Evolutionary conservation across 2,888 invertebrate species (phyloP), one percentile per base, ranked within the genome.

Genomic region (Cenopis cana): DNA sequence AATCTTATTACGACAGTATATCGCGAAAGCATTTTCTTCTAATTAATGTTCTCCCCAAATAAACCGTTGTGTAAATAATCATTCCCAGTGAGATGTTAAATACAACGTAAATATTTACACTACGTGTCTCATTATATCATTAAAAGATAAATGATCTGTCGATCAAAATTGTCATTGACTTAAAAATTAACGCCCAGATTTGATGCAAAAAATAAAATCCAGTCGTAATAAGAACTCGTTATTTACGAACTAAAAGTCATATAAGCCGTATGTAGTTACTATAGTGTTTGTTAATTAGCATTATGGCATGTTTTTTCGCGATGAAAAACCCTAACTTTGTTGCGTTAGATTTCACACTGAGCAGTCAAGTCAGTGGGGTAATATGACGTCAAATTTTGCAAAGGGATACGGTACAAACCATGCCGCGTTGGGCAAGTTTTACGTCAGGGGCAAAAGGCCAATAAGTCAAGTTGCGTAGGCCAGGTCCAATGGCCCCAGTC

Each of bases 401-500:
- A 57, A 71, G 50, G 52, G 57, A 11, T 33, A 24, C 41, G 38
- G 41, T 29, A 41, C 59, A 64, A 57, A 64, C 38, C 54, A 24
- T 64, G 24, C 65, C 46, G 62, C 60, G 59, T 68, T 54, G 33
- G 66, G 18, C 49, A 66, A 72, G 52, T 62, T 69, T 67, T 72
- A 74, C 78, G 78, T 77, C 79, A 80, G 79, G 81, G 78, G 80
- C 79, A 81, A 82, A 81, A 81, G 82, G 81, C 83, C 81, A 78
- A 71, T 61, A 80, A 78, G 79, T 79, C 82, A 79, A 78, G 80
- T 79, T 84, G 87, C 87, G 88, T 87, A 87, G 87, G 87, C 85
- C 83, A 85, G 85, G 85, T 82, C 85, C 85, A 87, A 86, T 83
- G 86, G 83, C 85, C 86, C 82, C 81, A 79, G 81, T 83, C 79